Evolutionary conservation across 2,113 vertebrate species (phyloP).

Genomic region (Lates calcarifer): DNA sequence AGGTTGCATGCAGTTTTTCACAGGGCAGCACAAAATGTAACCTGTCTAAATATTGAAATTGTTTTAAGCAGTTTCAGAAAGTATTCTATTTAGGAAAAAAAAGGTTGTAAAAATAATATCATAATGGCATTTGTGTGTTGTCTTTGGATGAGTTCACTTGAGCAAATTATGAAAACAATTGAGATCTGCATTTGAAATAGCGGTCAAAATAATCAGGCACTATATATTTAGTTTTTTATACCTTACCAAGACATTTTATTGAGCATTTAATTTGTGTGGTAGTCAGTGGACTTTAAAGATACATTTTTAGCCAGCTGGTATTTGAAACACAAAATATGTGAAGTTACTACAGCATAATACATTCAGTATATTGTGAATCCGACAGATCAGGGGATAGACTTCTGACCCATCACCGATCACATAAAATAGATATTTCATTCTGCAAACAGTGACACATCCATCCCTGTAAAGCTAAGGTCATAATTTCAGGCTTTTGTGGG

Average conservation of each 20-base stretch:
- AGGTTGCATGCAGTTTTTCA: neutral
- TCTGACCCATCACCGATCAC: slow-evolving; percentile 23
- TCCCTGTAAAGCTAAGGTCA: slow-evolving; percentile 70
- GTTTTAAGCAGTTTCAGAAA: neutral
- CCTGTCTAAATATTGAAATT: neutral
- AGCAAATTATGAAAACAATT: slow-evolving; percentile 56
- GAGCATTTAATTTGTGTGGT: slow-evolving; percentile 14
- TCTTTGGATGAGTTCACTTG: slow-evolving; percentile 25
- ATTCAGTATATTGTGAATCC: slow-evolving; percentile 19
- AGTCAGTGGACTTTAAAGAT: neutral
- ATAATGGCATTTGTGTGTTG: too few relatives aligned
- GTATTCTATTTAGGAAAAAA: neutral
- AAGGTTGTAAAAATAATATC: too few relatives aligned
- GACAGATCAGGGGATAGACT: neutral
- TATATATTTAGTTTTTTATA: neutral
- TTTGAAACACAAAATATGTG: neutral
- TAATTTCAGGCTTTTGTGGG: slow-evolving; percentile 66
- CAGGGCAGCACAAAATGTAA: neutral
- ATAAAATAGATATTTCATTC: slow-evolving; percentile 60
- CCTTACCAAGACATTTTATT: neutral
- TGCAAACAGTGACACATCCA: slow-evolving; percentile 59
- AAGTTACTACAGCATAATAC: slow-evolving; percentile 3
- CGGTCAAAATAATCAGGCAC: neutral
- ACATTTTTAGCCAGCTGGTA: slow-evolving; percentile 5
- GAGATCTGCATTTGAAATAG: too few relatives aligned